Base-by-base conservation (phyloP, 2,113 vertebrate genomes). In the Gavialis gangeticus region DNA sequence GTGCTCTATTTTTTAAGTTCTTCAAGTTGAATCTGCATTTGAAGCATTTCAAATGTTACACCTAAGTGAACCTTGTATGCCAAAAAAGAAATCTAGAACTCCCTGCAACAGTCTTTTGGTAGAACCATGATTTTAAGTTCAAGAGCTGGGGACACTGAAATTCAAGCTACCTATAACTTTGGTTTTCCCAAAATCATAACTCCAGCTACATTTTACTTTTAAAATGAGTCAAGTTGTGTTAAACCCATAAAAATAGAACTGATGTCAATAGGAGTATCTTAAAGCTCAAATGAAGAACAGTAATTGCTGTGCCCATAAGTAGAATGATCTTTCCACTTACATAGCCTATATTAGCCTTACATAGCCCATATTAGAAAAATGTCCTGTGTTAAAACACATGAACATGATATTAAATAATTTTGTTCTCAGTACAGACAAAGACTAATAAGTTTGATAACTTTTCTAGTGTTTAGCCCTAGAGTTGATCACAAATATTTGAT, bases 301-400 rank as follows among this genome's bases (percentile, higher is more conserved):
- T 2, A 75, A 34, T 64, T 78, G 12, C 34, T 90, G 19, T 87
- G 75, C n/a, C 37, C 55, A 2, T 46, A 69, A 69, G n/a, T 63
- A 14, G 64, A 85, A 14, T n/a, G 14, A 12, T 69, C 19, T 69
- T 1, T 30, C 5, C 8, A 30, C 4, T 14, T 0, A 15, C 27
- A 3, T 25, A 60, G 9, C 46, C 56, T 75, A 9, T 24, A 60
- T 10, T 46, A 46, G 46, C 8, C 46, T 46, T 5, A 79, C 24
- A 56, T 63, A 93, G 57, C 59, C 94, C 94, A 91, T 91, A 88
- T 96, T 96, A 94, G 93, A 79, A 92, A 93, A 92, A 80, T 75
- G 21, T 59, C 58, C 3, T 90, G 75, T 91, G 57, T 82, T 94
- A 71, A 60, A 93, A 91, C 34, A 77, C 37, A 24, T 34, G 10